Evolutionary conservation across 2,797 vertebrate species (phyloP).

Genomic region (Aplochiton taeniatus): DNA sequence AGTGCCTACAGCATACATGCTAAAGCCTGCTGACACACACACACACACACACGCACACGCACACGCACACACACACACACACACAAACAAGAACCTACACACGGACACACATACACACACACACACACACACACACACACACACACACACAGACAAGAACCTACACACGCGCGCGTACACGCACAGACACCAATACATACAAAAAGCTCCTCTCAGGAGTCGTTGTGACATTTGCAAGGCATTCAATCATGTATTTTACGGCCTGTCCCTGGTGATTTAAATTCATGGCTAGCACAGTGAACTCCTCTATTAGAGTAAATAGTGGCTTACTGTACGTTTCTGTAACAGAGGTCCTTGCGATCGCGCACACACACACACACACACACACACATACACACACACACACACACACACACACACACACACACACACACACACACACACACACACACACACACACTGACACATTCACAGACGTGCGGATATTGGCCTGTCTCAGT

Average conservation of each 20-base stretch:
- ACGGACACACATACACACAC: slow-evolving; percentile 17
- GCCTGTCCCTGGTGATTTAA: slow-evolving; percentile 13
- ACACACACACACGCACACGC: neutral
- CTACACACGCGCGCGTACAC: neutral
- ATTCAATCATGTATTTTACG: slow-evolving; percentile 25
- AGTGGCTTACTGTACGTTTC: neutral
- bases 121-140: slow-evolving; percentile 7
- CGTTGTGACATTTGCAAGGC: slow-evolving; percentile 15
- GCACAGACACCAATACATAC: slow-evolving; percentile 1
- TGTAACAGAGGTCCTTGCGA: neutral
- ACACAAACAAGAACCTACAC: no score
- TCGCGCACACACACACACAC: neutral
- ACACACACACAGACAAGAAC: slow-evolving; percentile 13
- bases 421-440: neutral
- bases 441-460: neutral
- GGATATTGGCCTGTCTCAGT: neutral
- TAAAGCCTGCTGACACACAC: no score
- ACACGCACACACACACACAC: neutral
- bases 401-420: slow-evolving; percentile 1
- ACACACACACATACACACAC: slow-evolving; percentile 1
- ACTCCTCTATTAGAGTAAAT: slow-evolving; percentile 8
- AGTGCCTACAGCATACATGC: no score
- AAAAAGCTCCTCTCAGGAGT: slow-evolving; percentile 8
- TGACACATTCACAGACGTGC: neutral
- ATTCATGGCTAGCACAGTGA: slow-evolving; percentile 8